These are phyloP conservation scores for Nasonovia ribisnigri DNA, from an alignment of 2,888 invertebrate species.

Conservation along the genomic window DNA sequence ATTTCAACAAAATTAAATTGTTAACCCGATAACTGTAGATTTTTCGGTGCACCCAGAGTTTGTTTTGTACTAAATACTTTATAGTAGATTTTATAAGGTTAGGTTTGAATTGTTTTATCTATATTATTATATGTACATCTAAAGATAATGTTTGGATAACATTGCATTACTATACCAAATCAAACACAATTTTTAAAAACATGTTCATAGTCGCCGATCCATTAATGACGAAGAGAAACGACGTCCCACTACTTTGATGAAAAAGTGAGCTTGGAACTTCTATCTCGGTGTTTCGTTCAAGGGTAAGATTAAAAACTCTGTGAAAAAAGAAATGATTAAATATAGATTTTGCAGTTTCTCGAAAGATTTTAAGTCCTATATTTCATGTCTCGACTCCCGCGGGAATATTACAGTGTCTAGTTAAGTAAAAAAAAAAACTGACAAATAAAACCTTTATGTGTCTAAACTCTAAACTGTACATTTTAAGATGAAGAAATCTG, in stretches of 20 bases:
- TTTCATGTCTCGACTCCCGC: conserved; percentile 11
- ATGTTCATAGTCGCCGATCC: neutral
- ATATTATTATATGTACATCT: no score
- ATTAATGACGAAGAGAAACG: neutral
- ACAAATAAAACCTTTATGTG: conserved; percentile 1
- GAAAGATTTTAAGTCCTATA: neutral
- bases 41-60: neutral
- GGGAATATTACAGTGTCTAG: conserved; percentile 22
- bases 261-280: neutral
- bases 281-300: neutral
- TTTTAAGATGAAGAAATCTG: neutral
- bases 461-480: neutral
- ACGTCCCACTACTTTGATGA: neutral
- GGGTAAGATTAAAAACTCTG: conserved; percentile 19
- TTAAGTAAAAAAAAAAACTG: conserved; percentile 18
- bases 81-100: neutral
- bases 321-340: conserved; percentile 50
- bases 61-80: neutral
- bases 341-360: conserved; percentile 51
- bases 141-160: neutral
- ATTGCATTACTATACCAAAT: neutral
- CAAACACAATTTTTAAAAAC: neutral
- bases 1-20: conserved; percentile 15
- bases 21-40: conserved; percentile 32
- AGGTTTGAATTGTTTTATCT: neutral